Evolutionary conservation across 2,113 vertebrate genomes (phyloP), one percentile per base, ranked within the genome.

Genomic region (Odontesthes bonariensis): DNA sequence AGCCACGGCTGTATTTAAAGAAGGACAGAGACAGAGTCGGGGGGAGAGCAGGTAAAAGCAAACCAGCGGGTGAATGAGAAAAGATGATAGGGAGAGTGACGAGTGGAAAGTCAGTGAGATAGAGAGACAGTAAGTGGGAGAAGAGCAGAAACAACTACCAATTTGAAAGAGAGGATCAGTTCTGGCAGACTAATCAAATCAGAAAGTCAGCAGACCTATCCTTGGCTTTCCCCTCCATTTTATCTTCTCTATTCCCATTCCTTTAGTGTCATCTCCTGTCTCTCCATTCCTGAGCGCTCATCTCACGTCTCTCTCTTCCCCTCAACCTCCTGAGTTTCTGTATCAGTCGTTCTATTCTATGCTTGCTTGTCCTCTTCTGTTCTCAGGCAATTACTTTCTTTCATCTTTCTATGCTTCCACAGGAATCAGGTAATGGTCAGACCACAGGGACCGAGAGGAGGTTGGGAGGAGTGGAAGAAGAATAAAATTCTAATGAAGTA

Each of bases 111-210:
- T 59, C 51, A 58, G 63, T 52, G 67, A 79, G 17, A 78, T 56
- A 61, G 57, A 60, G 22, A 71, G 77, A 62, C 46, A 49, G 42
- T 63, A 66, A 54, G 47, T 22, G 51, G 59, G 20, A 84, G 70
- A 77, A 27, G 56, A 67, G 61, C 68, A 79, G 70, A 77, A 71
- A 80, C 53, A 80, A 82, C 68, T 71, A 75, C 47, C 77, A 82
- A 84, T 86, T 80, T 89, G 40, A 84, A 76, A 73, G 69, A 89
- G 81, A 79, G 73, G 77, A 90, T 90, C 78, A 87, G 81, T 87
- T 92, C 82, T 89, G 80, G 70, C 86, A 87, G 83, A 79, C 77
- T 90, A 91, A 92, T 92, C 87, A 78, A 88, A 92, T 91, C 88
- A 87, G 71, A 87, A 84, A 89, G 84, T 89, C 86, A 87, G 88